These are phyloP conservation scores for Candidula unifasciata DNA, from an alignment of 2,888 invertebrate genomes.

Conservation along the genomic window DNA sequence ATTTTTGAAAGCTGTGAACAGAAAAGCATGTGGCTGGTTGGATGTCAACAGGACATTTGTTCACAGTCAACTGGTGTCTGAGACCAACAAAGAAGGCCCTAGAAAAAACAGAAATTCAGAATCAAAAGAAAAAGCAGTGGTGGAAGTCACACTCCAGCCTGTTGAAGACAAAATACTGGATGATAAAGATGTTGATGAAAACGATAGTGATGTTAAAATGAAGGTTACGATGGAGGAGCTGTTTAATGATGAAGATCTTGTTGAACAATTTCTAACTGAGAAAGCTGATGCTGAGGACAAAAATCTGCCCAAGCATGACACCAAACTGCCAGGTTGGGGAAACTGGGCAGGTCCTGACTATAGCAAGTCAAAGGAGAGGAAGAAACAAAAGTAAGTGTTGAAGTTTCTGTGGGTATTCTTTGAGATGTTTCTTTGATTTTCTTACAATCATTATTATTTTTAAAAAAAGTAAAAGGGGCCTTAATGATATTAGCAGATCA, in stretches of 20 bases:
- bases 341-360: constrained; percentile 91
- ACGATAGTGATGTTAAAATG: constrained; percentile 77
- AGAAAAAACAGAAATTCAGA: constrained; percentile 43
- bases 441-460: too few relatives aligned
- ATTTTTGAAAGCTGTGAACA: constrained; percentile 29
- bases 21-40: constrained; percentile 47
- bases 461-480: too few relatives aligned
- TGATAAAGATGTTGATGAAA: constrained; percentile 35
- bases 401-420: too few relatives aligned
- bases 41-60: constrained; percentile 15
- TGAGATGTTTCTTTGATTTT: too few relatives aligned
- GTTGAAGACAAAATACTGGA: constrained; percentile 65
- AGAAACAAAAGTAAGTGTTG: constrained; percentile 31
- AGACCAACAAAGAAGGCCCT: constrained; percentile 16
- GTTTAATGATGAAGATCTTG: constrained; percentile 95
- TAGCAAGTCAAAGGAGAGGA: constrained; percentile 1
- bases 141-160: constrained; percentile 60
- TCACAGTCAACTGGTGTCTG: not conserved
- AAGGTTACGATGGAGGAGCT: constrained; percentile 88
- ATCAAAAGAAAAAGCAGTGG: constrained; percentile 57
- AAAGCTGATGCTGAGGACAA: constrained; percentile 81
- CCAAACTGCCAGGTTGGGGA: constrained; percentile 95
- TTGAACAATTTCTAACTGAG: constrained; percentile 87
- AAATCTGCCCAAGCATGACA: constrained; percentile 85
- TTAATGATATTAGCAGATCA: too few relatives aligned